A percentile compares a stretch with the other conserved stretches of the same genome.
phyloP scores from a whole-genome alignment of 2,888 invertebrate genomes.

The Conistra vaccinii region DNA sequence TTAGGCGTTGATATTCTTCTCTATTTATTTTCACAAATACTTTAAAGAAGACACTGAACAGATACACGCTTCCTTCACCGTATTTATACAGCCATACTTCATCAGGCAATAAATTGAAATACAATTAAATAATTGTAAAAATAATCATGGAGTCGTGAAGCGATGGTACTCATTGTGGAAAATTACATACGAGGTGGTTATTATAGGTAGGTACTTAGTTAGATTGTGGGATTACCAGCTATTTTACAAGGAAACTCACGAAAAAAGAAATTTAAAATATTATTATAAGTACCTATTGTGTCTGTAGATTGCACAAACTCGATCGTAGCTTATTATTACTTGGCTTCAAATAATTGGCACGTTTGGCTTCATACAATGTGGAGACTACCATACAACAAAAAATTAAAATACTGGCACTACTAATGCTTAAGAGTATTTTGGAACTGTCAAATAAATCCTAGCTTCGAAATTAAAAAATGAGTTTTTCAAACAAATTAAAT shows the following conservation, averaged over 20 bases:
- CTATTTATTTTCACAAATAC: background rate
- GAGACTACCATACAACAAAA: too few relatives aligned
- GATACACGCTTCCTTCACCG: background rate
- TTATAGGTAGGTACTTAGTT: background rate
- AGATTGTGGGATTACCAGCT: background rate
- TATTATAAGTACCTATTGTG: background rate
- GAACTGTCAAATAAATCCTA: too few relatives aligned
- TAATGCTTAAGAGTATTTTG: too few relatives aligned
- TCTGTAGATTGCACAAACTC: background rate
- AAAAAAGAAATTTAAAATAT: background rate
- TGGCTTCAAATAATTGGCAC: background rate
- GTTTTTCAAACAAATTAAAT: too few relatives aligned
- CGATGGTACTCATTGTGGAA: background rate
- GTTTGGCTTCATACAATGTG: background rate
- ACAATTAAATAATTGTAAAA: conserved; percentile 30
- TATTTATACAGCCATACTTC: background rate
- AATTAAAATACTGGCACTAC: too few relatives aligned
- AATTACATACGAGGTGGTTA: background rate
- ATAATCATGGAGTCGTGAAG: conserved; percentile 8
- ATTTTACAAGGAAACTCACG: background rate
- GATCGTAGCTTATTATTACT: background rate
- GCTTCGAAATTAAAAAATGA: too few relatives aligned
- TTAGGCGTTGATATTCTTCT: background rate
- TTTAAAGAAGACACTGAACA: background rate
- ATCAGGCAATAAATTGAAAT: background rate